A percentile compares a stretch with the other conserved stretches of the same genome.
Evolutionary conservation across 1,140 invertebrate species (phyloP).

Genomic region (Cepaea nemoralis): DNA sequence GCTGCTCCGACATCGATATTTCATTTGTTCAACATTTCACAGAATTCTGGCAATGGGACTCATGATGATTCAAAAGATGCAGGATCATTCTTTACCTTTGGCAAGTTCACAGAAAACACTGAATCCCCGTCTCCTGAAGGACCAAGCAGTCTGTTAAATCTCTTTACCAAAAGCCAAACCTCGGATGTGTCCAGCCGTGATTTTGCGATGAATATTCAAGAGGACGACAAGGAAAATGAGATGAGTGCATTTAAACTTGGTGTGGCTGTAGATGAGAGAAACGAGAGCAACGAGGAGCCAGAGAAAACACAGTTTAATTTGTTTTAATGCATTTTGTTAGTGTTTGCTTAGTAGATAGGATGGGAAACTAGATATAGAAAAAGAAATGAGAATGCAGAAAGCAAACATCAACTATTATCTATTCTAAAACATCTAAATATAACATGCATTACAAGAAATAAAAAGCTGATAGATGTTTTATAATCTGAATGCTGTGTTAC

Average conservation of each 20-base stretch:
- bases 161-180: neutral
- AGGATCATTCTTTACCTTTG: constrained; percentile 1
- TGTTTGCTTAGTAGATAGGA: too few relatives aligned
- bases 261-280: neutral
- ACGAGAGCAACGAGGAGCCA: neutral
- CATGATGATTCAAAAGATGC: neutral
- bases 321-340: neutral
- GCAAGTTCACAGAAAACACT: neutral
- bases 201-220: neutral
- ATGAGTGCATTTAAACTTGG: neutral
- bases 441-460: too few relatives aligned
- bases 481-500: too few relatives aligned
- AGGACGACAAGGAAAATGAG: neutral
- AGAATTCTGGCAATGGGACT: neutral
- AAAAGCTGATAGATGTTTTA: too few relatives aligned
- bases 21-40: neutral
- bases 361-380: too few relatives aligned
- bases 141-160: neutral
- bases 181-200: neutral
- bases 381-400: too few relatives aligned
- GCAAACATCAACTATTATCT: too few relatives aligned
- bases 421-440: too few relatives aligned
- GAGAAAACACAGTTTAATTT: constrained; percentile 6
- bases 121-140: neutral
- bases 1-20: neutral